phyloP scores from a whole-genome alignment of 2,113 vertebrate genomes.

The Erinaceus europaeus region DNA sequence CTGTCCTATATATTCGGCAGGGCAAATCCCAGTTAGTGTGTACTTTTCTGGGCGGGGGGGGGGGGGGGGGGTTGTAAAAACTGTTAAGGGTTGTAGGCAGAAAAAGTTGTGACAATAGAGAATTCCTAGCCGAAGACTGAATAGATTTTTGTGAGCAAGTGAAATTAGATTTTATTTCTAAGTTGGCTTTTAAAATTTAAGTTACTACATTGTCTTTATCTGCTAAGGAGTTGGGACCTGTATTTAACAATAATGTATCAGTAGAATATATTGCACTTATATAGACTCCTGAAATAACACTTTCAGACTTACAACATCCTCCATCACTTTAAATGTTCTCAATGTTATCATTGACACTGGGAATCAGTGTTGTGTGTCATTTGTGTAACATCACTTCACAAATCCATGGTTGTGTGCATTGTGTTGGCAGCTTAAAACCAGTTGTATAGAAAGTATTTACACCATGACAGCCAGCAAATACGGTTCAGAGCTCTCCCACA shows the following conservation, averaged over 20 bases:
- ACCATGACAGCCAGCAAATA: background rate
- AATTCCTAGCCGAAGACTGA: background rate
- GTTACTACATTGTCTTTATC: slow-evolving; percentile 2
- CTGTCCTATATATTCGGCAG: background rate
- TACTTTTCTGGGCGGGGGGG: too few relatives aligned
- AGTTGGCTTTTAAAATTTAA: background rate
- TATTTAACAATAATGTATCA: slow-evolving; percentile 16
- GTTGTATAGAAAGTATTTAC: background rate
- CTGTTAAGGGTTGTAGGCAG: slow-evolving; percentile 1
- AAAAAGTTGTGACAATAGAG: background rate
- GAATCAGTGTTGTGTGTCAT: background rate
- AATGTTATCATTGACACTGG: background rate
- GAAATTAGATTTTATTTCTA: background rate
- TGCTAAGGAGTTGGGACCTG: background rate
- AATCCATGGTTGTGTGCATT: background rate
- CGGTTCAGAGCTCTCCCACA: background rate
- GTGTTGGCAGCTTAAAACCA: background rate
- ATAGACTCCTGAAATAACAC: background rate
- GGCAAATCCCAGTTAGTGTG: background rate
- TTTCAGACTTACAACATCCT: slow-evolving; percentile 6
- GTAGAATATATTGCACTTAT: background rate
- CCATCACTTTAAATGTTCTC: background rate
- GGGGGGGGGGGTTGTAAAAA: slow-evolving; percentile 14
- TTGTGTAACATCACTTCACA: background rate
- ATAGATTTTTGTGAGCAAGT: background rate